Evolutionary conservation across 2,797 vertebrate species (phyloP), one percentile per base, ranked within the genome.

Genomic region (Thaleichthys pacificus): DNA sequence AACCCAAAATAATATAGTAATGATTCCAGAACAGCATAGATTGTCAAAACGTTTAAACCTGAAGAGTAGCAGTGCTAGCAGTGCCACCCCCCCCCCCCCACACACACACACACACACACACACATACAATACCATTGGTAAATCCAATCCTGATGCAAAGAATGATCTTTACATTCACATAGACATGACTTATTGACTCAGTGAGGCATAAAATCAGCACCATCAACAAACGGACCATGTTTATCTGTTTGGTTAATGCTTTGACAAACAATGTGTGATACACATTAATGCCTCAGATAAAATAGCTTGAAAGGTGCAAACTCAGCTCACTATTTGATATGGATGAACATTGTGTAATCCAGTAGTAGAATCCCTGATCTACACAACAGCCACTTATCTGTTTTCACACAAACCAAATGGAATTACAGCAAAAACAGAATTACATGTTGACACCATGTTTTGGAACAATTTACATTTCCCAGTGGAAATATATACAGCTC

Each of bases 301-400:
- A 66, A 2, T 14, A 51, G 49, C 49, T 51, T 17, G 14, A 14
- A 51, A 51, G 15, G 49, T 8, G 49, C 14, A 51, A 51, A 17
- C 17, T 17, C 15, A 56, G 17, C 3, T 56, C 51, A 19, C 4
- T 35, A 38, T 42, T 64, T 38, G 6, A 32, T 21, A 38, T 21
- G 35, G 62, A 32, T 22, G 76, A 80, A 75, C 61, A 1, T 56
- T 15, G 70, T 68, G 73, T 66, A 38, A 77, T 26, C 65, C 11
- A 24, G 21, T 64, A n/a, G 74, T 56, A 82, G 77, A 83, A 79
- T 56, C 49, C 21, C 12, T 42, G 47, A 64, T 76, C 62, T 68
- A 47, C 58, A 56, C 26, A 70, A 32, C 60, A 73, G 63, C 42
- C 58, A 19, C 58, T 61, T 68, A 47, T 8, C 32, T 47, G 60